Base-by-base conservation (phyloP, 2,113 vertebrate species). In the Phyllostomus hastatus region DNA sequence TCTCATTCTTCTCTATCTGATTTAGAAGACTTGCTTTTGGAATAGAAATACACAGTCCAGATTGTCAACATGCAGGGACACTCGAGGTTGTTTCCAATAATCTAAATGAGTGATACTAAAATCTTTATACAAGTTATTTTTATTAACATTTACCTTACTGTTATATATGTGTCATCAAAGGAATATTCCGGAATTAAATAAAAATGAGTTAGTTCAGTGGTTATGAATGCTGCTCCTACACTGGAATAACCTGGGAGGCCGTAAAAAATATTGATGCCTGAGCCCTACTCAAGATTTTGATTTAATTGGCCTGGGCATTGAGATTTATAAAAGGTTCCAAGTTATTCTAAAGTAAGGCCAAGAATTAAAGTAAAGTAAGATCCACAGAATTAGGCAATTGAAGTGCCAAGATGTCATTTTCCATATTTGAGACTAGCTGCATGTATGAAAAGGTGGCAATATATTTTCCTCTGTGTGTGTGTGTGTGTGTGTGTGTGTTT, bases 161-260 rank as follows among this genome's bases (percentile, higher is more conserved):
- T 75, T 67, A 82, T 76, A 50, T 7, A 69, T 70, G 14, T 78
- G 69, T 86, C 41, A 89, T 90, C 52, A 72, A 83, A 90, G 38
- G 33, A 76, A 1, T 46, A 88, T 84, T 78, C 48, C 81, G 17
- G 86, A 92, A 66, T 97, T 24, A 97, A 95, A 81, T 82, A 73
- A 88, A 95, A 88, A 38, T 52, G 52, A 87, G 67, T 61, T 67
- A 88, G 59, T 52, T 43, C 10, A 64, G 38, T 81, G 70, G 26
- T 84, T 95, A 69, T 70, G 84, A 84, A 79, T 3, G 4, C 85
- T 90, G n/a, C 50, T 19, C 11, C 46, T 66, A 66, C 15, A 17
- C 19, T 90, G 31, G 46, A 91, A 38, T 91, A 82, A 69, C 16
- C 24, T 54, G 31, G 69, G 38, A 81, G 75, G 10, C n/a, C 86